Evolutionary conservation across 2,113 vertebrate genomes (phyloP).

Genomic region (Takifugu bimaculatus): DNA sequence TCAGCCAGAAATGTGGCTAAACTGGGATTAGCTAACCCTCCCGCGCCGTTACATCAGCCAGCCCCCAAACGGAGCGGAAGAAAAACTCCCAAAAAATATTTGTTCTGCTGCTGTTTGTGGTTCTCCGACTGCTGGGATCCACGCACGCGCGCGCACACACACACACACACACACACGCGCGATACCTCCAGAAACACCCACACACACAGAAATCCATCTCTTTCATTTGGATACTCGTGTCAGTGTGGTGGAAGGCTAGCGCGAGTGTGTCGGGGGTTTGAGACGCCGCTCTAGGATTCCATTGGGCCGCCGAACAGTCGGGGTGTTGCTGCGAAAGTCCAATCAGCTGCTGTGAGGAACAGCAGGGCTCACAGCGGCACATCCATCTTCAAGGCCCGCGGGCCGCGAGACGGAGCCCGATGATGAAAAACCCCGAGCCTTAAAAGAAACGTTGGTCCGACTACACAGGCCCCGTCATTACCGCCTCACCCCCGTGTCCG

Average conservation of each 20-base stretch:
- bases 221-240: constrained; percentile 45
- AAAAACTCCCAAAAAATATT: constrained; percentile 1
- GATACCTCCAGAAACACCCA: constrained; percentile 2
- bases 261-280: background rate
- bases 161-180: constrained; percentile 10
- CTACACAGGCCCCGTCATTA: constrained; percentile 43
- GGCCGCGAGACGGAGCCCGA: constrained; percentile 22
- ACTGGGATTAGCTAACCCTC: constrained; percentile 5
- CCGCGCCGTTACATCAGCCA: constrained; percentile 29
- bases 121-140: constrained; percentile 1
- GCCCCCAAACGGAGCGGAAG: too few species aligned
- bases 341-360: constrained; percentile 47
- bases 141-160: constrained; percentile 14
- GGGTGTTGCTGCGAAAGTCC: constrained; percentile 30
- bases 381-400: constrained; percentile 43
- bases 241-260: constrained; percentile 37
- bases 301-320: constrained; percentile 28
- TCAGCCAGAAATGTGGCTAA: constrained; percentile 31
- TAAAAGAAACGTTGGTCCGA: constrained; percentile 26
- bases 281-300: constrained; percentile 22
- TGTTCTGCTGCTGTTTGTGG: constrained; percentile 12
- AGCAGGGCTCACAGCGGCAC: constrained; percentile 56
- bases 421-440: constrained; percentile 54
- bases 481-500: constrained; percentile 20
- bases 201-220: constrained; percentile 8